Evolutionary conservation across 2,797 vertebrate genomes (phyloP).

Genomic region (Sphaeramia orbicularis): DNA sequence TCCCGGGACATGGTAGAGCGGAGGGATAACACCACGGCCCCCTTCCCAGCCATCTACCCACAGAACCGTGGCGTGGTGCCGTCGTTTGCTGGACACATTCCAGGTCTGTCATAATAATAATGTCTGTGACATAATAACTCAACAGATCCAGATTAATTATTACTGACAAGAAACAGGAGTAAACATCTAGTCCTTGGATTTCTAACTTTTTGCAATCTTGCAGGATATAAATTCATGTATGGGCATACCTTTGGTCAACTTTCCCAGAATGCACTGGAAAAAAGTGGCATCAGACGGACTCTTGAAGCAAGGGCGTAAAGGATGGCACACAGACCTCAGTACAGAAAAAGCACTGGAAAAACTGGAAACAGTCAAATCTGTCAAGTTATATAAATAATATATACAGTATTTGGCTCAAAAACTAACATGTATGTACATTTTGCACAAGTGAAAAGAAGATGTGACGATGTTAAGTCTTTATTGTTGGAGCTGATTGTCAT

Average conservation of each 20-base stretch:
- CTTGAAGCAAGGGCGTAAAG: conserved; percentile 19
- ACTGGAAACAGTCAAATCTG: background rate
- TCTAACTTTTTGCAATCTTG: conserved; percentile 9
- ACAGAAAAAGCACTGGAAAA: conserved; percentile 26
- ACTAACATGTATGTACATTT: background rate
- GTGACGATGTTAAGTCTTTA: conserved; percentile 64
- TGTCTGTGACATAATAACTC: too few species aligned
- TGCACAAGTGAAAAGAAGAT: conserved; percentile 5
- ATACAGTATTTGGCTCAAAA: background rate
- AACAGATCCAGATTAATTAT: background rate
- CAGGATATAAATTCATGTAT: conserved; percentile 85
- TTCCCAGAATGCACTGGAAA: conserved; percentile 77
- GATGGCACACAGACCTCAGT: conserved; percentile 5
- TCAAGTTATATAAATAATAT: too few species aligned
- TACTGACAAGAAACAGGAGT: background rate
- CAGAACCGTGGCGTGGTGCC: conserved; percentile 77
- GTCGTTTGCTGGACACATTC: conserved; percentile 85
- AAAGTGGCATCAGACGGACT: conserved; percentile 58
- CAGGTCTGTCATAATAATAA: too few species aligned
- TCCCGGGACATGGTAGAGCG: background rate
- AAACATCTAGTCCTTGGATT: background rate
- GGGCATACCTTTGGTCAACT: conserved; percentile 83
- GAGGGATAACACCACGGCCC: conserved; percentile 17
- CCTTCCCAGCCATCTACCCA: conserved; percentile 63
- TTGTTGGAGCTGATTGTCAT: conserved; percentile 78